Base-by-base conservation (phyloP, 2,888 invertebrate species). In the Lasioglossum lativentre region DNA sequence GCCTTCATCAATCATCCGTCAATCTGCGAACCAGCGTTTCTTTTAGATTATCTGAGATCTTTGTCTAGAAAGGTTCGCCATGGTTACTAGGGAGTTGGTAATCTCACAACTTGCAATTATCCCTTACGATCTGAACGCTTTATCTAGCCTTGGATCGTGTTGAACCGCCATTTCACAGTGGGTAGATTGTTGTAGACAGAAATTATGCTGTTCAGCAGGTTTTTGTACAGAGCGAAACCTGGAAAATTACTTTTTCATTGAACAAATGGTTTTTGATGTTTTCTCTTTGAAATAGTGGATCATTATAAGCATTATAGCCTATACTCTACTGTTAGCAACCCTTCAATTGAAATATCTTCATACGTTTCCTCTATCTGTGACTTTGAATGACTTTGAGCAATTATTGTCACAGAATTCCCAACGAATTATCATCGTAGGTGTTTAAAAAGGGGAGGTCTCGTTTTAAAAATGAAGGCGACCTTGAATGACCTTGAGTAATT, bases 1-100 rank as follows among this genome's bases (percentile, higher is more conserved):
- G 91, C 91, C 90, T 87, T 90, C 93, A 94, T 94, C 94, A 92
- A 94, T 94, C 94, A 94, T 88, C 88, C 86, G 85, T 90, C 90
- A 89, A 92, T 93, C 90, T 83, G 75, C 30, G n/a, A 82, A 78
- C 75, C 80, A 70, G 63, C 74, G 75, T 76, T 86, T 86, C 86
- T 68, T 83, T 78, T 74, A 79, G 63, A 84, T 86, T 89, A 84
- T 83, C 81, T 59, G 89, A n/a, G n/a, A 89, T 89, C 90, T 78
- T 84, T 74, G 74, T 80, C 80, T 87, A 79, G 80, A 80, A 82
- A 84, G 81, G 77, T 47, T 80, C 75, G 78, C 79, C 72, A 59
- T 73, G 23, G 82, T 85, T 82, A 59, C 80, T 40, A 82, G 63
- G 72, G 71, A 80, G 82, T 79, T 66, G 83, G 71, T 76, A 87